A percentile compares a stretch with the other conserved stretches of the same genome.
Evolutionary conservation across 2,113 vertebrate species (phyloP).

Genomic region (Anhinga anhinga): DNA sequence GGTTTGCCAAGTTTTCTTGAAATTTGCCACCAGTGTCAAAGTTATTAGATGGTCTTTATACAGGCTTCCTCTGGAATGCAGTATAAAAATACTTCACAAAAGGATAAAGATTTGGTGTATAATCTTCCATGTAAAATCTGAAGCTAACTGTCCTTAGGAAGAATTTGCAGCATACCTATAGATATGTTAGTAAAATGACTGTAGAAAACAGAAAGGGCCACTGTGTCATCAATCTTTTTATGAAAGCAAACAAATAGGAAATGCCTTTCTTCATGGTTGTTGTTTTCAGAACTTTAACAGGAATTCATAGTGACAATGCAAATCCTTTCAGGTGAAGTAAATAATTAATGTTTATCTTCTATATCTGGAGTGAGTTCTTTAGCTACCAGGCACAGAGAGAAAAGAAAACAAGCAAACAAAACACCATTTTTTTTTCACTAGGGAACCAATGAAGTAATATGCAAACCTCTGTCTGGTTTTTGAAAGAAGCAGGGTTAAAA

Average conservation of each 20-base stretch:
- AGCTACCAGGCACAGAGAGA: not conserved
- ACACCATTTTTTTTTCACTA: too few species aligned
- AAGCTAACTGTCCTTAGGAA: not conserved
- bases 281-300: not conserved
- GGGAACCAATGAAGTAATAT: not conserved
- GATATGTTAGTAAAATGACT: not conserved
- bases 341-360: not conserved
- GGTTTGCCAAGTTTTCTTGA: not conserved
- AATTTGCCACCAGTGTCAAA: not conserved
- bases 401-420: not conserved
- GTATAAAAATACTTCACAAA: not conserved
- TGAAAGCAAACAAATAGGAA: not conserved
- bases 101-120: not conserved
- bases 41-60: not conserved
- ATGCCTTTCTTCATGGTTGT: not conserved
- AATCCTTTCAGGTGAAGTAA: not conserved
- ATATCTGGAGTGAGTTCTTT: not conserved
- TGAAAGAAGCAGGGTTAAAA: not conserved
- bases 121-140: not conserved
- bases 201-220: not conserved
- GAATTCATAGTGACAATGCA: not conserved
- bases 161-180: not conserved
- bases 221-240: not conserved
- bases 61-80: not conserved
- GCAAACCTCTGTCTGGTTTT: not conserved